phyloP scores from a whole-genome alignment of 2,113 vertebrate species.

The Psettodes erumei region DNA sequence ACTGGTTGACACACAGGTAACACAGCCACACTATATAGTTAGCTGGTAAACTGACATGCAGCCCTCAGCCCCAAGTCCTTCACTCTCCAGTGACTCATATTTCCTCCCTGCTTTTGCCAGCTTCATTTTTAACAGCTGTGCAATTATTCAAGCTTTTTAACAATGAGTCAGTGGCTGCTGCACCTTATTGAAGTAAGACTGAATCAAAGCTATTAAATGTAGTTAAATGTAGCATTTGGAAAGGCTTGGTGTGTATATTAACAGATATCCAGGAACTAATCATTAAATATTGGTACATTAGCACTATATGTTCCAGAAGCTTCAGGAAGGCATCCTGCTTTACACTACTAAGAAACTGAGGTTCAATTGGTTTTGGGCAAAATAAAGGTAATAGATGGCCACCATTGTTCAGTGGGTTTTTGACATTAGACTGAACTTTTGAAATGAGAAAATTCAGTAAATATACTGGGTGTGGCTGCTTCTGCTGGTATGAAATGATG shows the following conservation, averaged over 20 bases:
- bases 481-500: no score
- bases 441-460: background rate
- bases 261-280: background rate
- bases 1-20: no score
- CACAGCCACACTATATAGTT: background rate
- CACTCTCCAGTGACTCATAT: conserved; percentile 25
- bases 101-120: conserved; percentile 14
- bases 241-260: background rate
- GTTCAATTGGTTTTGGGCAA: background rate
- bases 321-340: background rate
- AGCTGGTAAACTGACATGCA: background rate
- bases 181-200: background rate
- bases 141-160: background rate
- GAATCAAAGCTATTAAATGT: background rate
- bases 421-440: background rate
- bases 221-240: background rate
- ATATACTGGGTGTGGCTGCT: background rate
- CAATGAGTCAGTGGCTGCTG: conserved; percentile 8
- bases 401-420: background rate
- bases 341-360: background rate
- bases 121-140: background rate
- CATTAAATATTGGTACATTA: background rate
- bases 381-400: background rate
- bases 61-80: background rate
- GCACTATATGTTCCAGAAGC: background rate